phyloP scores from a whole-genome alignment of 1,140 invertebrate species.

The Drepana arcuata region DNA sequence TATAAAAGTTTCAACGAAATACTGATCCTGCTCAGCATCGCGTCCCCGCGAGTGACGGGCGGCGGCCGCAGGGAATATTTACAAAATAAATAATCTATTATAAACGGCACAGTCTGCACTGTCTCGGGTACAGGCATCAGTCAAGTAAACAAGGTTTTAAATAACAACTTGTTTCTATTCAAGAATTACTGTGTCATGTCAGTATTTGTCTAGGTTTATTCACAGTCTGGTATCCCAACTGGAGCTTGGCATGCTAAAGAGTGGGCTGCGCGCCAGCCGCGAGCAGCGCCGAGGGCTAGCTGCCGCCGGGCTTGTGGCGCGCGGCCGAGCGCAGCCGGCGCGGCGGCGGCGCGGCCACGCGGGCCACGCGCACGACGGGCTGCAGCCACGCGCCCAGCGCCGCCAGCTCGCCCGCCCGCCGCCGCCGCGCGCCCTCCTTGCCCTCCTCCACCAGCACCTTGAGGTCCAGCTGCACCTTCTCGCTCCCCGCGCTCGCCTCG shows the following conservation, averaged over 20 bases:
- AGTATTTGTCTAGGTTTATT: too few species aligned
- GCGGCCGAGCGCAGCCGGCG: slow-evolving; percentile 45
- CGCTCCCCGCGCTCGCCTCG: slow-evolving; percentile 7
- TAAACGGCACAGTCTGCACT: too few species aligned
- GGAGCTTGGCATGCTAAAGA: neutral
- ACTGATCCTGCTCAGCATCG: neutral
- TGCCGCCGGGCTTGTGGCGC: slow-evolving; percentile 12
- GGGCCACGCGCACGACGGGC: slow-evolving; percentile 61
- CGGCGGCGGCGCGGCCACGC: slow-evolving; percentile 43
- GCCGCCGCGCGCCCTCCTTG: slow-evolving; percentile 21
- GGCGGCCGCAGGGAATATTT: too few species aligned
- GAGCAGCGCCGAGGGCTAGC: neutral
- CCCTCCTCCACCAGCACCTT: slow-evolving; percentile 15
- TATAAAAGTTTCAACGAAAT: too few species aligned
- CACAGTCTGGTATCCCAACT: neutral
- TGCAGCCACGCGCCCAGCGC: slow-evolving; percentile 43
- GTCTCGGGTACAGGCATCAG: too few species aligned
- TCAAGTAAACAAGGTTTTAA: too few species aligned
- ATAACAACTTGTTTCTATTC: too few species aligned
- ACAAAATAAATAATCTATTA: too few species aligned
- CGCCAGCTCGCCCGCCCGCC: slow-evolving; percentile 28
- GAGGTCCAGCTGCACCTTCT: slow-evolving; percentile 15
- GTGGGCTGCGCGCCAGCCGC: neutral
- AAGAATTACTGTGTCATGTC: too few species aligned
- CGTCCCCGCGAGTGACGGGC: too few species aligned